phyloP scores from a whole-genome alignment of 2,797 vertebrate genomes.

The Hybognathus amarus region DNA sequence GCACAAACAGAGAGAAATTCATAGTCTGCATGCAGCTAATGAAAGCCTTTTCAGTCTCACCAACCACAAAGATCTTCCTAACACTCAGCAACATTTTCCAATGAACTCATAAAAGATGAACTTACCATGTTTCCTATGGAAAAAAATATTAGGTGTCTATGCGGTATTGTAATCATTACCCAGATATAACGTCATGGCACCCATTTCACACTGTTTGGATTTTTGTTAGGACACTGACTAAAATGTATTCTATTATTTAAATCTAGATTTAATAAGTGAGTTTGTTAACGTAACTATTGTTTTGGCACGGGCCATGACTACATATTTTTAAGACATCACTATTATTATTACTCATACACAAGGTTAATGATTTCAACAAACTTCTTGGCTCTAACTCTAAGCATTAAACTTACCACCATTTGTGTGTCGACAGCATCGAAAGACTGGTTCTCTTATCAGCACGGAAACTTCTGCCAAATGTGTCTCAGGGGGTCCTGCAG shows the following conservation, averaged over 20 bases:
- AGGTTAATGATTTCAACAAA: neutral
- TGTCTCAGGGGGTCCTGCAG: no score
- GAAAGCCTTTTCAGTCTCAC: constrained; percentile 54
- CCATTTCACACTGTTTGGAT: neutral
- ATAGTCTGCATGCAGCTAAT: constrained; percentile 60
- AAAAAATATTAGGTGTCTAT: constrained; percentile 12
- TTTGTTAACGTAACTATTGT: neutral
- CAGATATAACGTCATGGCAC: neutral
- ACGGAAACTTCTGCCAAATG: no score
- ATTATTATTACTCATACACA: neutral
- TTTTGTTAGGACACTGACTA: constrained; percentile 4
- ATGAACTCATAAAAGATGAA: constrained; percentile 9
- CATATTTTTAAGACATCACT: neutral
- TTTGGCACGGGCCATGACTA: neutral
- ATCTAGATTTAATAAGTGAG: neutral
- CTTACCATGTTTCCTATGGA: neutral
- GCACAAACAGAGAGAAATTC: constrained; percentile 63
- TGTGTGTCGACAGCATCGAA: neutral
- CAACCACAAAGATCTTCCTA: constrained; percentile 36
- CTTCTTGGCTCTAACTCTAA: neutral
- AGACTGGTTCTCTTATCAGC: no score
- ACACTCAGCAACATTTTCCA: constrained; percentile 4
- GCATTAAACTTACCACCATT: neutral
- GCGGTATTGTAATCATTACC: neutral
- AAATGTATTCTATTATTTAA: neutral